A percentile compares a stretch with the other conserved stretches of the same genome.
phyloP scores from a whole-genome alignment of 2,888 invertebrate species.

The Hypercompe scribonia region DNA sequence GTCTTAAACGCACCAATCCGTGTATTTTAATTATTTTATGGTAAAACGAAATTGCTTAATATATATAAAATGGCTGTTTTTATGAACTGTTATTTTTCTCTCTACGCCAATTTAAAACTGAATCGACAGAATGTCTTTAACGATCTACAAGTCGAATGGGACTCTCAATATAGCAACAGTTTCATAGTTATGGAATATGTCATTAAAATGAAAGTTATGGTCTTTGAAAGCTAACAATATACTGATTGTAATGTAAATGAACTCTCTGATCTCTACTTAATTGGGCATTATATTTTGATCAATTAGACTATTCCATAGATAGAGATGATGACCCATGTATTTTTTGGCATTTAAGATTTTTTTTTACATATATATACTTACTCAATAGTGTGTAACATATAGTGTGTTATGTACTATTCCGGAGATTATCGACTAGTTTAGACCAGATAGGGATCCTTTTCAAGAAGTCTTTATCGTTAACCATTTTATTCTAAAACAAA shows the following conservation, averaged over 20 bases:
- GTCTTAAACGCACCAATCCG: conserved; percentile 48
- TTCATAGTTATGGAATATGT: neutral
- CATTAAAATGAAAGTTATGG: neutral
- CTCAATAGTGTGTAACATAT: no score
- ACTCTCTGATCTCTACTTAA: neutral
- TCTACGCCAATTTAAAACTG: conserved; percentile 27
- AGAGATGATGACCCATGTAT: no score
- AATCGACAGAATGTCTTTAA: conserved; percentile 15
- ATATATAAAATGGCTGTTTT: conserved; percentile 40
- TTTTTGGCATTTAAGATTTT: no score
- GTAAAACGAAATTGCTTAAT: conserved; percentile 51
- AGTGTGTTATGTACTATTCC: no score
- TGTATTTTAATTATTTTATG: conserved; percentile 53
- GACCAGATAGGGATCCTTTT: no score
- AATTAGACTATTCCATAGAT: neutral
- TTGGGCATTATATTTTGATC: neutral
- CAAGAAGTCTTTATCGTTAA: no score
- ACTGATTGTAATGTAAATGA: neutral
- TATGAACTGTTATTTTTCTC: conserved; percentile 44
- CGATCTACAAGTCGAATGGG: neutral
- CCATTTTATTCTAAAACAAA: no score
- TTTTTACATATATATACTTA: no score
- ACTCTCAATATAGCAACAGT: neutral
- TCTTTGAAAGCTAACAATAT: neutral
- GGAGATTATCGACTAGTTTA: no score